Conservation (phyloP, 2,888 invertebrate genomes). For the Formica aserva region DNA sequence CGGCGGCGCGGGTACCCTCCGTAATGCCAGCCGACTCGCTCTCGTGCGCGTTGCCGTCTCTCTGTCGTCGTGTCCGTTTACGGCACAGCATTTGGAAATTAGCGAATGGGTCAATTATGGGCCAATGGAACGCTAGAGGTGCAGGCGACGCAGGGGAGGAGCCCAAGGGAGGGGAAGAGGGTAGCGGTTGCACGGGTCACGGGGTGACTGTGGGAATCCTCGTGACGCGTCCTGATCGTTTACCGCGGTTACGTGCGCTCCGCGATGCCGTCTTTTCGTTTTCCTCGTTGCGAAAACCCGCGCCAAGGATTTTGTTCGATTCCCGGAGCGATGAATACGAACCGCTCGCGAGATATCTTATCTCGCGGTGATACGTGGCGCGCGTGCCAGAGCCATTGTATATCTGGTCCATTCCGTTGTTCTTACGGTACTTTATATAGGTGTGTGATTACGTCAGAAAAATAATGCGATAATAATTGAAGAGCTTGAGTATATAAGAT, state of each 20-base stretch:
- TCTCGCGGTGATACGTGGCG: slow-evolving; percentile 4
- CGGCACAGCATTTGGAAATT: slow-evolving; percentile 82
- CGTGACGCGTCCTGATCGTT: slow-evolving; percentile 65
- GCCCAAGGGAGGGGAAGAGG: slow-evolving; percentile 45
- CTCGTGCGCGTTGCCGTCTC: slow-evolving; percentile 12
- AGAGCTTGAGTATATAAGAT: neutral
- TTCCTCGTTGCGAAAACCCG: slow-evolving; percentile 32
- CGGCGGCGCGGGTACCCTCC: slow-evolving; percentile 21
- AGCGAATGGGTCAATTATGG: slow-evolving; percentile 83
- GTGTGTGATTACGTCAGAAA: neutral
- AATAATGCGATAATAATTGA: neutral
- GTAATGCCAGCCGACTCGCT: slow-evolving; percentile 62
- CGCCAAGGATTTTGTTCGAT: neutral
- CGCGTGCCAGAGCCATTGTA: neutral
- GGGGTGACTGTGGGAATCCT: slow-evolving; percentile 79
- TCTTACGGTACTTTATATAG: neutral
- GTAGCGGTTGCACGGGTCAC: slow-evolving; percentile 71
- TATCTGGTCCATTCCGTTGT: neutral
- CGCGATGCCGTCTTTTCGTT: slow-evolving; percentile 18
- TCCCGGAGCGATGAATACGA: neutral
- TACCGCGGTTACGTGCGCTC: slow-evolving; percentile 52
- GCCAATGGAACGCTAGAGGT: slow-evolving; percentile 37
- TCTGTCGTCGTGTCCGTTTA: slow-evolving; percentile 59
- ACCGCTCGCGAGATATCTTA: neutral
- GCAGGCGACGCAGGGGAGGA: slow-evolving; percentile 46